These are phyloP conservation scores for Anser cygnoides DNA, from an alignment of 2,113 vertebrate genomes.

Conservation along the genomic window DNA sequence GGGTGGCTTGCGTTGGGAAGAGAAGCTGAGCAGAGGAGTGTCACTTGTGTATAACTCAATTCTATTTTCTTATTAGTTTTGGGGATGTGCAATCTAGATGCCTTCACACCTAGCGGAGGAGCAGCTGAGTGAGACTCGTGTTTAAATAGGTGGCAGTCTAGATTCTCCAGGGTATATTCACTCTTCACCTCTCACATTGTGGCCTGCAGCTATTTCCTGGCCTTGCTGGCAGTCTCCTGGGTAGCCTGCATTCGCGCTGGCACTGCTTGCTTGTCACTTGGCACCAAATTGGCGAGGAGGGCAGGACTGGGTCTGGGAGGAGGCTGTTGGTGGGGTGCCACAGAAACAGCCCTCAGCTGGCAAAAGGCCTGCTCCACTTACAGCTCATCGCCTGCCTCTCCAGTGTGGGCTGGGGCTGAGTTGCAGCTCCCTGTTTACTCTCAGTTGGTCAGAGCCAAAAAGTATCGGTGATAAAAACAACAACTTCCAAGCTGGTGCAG, in stretches of 20 bases:
- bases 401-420: accelerated
- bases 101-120: background rate
- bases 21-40: background rate
- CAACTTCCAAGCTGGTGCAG: background rate
- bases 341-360: background rate
- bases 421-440: background rate
- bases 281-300: background rate
- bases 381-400: background rate
- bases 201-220: background rate
- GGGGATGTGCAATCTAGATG: background rate
- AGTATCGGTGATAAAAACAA: background rate
- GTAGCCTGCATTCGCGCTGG: background rate
- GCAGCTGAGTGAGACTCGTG: background rate
- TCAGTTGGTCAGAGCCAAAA: background rate
- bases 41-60: background rate
- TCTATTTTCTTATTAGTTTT: background rate
- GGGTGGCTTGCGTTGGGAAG: background rate
- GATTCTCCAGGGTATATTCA: background rate
- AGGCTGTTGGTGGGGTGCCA: background rate
- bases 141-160: background rate
- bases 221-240: background rate
- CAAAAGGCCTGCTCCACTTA: background rate
- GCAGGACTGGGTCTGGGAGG: background rate
- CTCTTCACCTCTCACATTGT: background rate
- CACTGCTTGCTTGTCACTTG: background rate